phyloP scores from a whole-genome alignment of 1,140 invertebrate genomes.

The Drosophila ambigua region DNA sequence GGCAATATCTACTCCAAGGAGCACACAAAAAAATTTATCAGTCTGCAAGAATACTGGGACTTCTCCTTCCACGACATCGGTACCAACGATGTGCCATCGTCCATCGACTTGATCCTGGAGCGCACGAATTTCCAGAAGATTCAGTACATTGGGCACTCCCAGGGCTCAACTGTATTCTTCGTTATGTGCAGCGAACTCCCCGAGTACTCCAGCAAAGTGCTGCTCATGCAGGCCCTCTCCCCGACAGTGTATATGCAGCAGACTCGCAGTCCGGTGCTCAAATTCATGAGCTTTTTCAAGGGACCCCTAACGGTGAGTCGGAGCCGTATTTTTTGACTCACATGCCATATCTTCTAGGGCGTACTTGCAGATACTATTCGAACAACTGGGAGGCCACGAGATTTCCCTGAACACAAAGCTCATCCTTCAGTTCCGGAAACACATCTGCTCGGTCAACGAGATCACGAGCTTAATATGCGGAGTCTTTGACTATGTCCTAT shows the following conservation, averaged over 20 bases:
- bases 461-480: slow-evolving; percentile 34
- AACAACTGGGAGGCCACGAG: slow-evolving; percentile 44
- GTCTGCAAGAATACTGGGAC: slow-evolving; percentile 74
- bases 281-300: slow-evolving; percentile 48
- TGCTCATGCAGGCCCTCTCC: slow-evolving; percentile 86
- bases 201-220: slow-evolving; percentile 87
- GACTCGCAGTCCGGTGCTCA: slow-evolving; percentile 45
- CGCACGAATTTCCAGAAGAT: slow-evolving; percentile 80
- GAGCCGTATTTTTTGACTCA: background rate
- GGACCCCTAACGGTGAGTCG: slow-evolving; percentile 45
- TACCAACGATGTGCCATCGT: slow-evolving; percentile 87
- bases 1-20: slow-evolving; percentile 87
- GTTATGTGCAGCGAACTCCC: slow-evolving; percentile 87
- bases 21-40: slow-evolving; percentile 84
- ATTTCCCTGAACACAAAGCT: slow-evolving; percentile 24
- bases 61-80: slow-evolving; percentile 90
- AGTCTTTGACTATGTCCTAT: slow-evolving; percentile 52
- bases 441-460: slow-evolving; percentile 30
- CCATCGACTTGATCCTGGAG: slow-evolving; percentile 87
- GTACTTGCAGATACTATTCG: slow-evolving; percentile 28
- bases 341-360: background rate
- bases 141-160: slow-evolving; percentile 85
- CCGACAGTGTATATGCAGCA: slow-evolving; percentile 84
- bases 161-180: slow-evolving; percentile 86
- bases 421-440: slow-evolving; percentile 33